Base-by-base conservation (phyloP, 2,888 invertebrate genomes). In the Euproctis similis region DNA sequence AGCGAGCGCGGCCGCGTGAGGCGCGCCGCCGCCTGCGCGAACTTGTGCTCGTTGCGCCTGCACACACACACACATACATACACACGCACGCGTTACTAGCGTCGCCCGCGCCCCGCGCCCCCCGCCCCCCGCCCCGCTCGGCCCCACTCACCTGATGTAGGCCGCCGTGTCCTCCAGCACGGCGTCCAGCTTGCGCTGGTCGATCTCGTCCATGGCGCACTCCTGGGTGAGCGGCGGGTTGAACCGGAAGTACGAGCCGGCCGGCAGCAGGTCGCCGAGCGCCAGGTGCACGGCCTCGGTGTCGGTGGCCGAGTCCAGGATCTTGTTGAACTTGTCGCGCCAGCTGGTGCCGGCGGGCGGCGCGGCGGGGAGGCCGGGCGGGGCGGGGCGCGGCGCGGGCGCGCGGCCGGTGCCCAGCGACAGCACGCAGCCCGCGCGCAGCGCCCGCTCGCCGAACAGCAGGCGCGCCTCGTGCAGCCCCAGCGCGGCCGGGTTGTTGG, bases 401-500 rank as follows among this genome's bases (percentile, higher is more conserved):
- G 87, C 86, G 36, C 88, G 84, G 12, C 92, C 92, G 2, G 94
- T 96, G 18, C 96, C 96, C 28, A 95, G 87, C 0, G 95, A 95
- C 23, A 97, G 87, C 0, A 97, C 89, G 53, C 94, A 92, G 11
- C 63, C 76, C 10, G 59, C 54, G 43, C 90, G 90, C 23, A 96
- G 81, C 0, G 88, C 85, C 33, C 82, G 87, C 20, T 89, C 85
- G 0, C 95, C 95, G 92, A 92, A 97, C 24, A 97, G 71, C 17
- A 92, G 86, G 46, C 90, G 90, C 0, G 94, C 92, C 76, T 97
- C 97, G 62, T 95, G 95, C 22, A 96, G 85, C 0, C 93, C 97
- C 4, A 96, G 89, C 2, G 93, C 94, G 7, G 94, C 90, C 0
- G 96, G 96, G 74, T 96, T 97, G 78, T 96, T 96, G 7, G 91